phyloP scores from a whole-genome alignment of 1,140 invertebrate species.

The Coenobita brevimanus region DNA sequence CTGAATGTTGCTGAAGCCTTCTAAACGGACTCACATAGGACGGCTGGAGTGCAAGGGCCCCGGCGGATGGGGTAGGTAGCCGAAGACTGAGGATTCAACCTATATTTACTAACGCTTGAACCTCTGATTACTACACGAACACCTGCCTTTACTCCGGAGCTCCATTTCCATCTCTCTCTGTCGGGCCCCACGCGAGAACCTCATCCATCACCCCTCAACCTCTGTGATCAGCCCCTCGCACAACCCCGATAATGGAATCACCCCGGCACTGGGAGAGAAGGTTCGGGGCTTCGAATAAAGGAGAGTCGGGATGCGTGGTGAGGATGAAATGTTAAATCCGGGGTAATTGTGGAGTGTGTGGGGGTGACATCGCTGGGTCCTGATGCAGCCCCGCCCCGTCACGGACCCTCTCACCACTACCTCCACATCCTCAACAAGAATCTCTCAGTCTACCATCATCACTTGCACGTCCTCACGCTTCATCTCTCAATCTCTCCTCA shows the following conservation, averaged over 20 bases:
- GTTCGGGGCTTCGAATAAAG: too few species aligned
- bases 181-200: conserved; percentile 31
- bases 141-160: conserved; percentile 32
- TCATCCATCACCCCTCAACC: conserved; percentile 34
- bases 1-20: not conserved
- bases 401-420: too few species aligned
- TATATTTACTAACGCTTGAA: conserved; percentile 46
- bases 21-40: not conserved
- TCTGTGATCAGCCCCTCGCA: conserved; percentile 40
- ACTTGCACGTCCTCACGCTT: too few species aligned
- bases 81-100: conserved; percentile 35
- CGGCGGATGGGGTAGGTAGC: conserved; percentile 41
- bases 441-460: too few species aligned
- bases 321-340: too few species aligned
- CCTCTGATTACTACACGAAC: conserved; percentile 54
- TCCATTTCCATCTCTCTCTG: conserved; percentile 49
- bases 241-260: conserved; percentile 43
- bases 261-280: not conserved
- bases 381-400: too few species aligned
- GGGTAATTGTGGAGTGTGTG: too few species aligned
- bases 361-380: too few species aligned
- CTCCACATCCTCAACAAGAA: too few species aligned
- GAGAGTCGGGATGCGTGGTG: too few species aligned
- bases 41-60: not conserved
- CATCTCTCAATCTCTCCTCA: too few species aligned